A percentile compares a stretch with the other conserved stretches of the same genome.
phyloP scores from a whole-genome alignment of 2,797 vertebrate species.

The Eurystomus glaucurus region DNA sequence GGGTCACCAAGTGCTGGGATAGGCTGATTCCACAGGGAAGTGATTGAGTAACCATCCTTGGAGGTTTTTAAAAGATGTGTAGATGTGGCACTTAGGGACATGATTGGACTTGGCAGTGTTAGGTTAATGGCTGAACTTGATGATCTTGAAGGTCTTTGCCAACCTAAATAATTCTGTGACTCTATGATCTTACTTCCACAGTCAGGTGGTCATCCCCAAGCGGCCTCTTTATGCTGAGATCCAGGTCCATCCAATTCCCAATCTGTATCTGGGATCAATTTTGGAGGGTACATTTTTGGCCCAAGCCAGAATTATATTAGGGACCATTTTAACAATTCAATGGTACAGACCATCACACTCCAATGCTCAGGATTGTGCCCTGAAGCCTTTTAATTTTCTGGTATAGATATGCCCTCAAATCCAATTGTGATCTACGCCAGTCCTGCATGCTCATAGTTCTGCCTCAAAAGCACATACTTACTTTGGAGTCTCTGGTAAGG shows the following conservation, averaged over 20 bases:
- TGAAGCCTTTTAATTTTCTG: not conserved
- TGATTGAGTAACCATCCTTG: not conserved
- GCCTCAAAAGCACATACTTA: not conserved
- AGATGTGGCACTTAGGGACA: not conserved
- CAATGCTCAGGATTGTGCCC: not conserved
- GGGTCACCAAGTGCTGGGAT: not conserved
- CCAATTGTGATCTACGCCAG: accelerated
- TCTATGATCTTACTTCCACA: not conserved
- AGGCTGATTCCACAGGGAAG: not conserved
- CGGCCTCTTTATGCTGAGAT: not conserved
- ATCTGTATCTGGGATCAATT: not conserved
- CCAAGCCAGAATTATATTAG: not conserved
- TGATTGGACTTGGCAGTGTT: not conserved
- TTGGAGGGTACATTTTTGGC: not conserved
- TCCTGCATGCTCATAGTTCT: not conserved
- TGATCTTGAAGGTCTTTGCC: not conserved
- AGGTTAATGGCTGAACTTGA: not conserved
- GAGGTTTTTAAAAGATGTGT: not conserved
- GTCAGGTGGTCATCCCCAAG: not conserved
- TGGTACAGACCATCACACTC: not conserved
- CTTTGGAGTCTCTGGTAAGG: slow-evolving; percentile 34
- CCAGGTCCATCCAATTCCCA: not conserved
- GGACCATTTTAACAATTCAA: not conserved
- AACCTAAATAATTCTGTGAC: not conserved
- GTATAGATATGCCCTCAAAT: not conserved